Base-by-base conservation (phyloP, 2,797 vertebrate genomes). In the Lepilemur septentrionalis region DNA sequence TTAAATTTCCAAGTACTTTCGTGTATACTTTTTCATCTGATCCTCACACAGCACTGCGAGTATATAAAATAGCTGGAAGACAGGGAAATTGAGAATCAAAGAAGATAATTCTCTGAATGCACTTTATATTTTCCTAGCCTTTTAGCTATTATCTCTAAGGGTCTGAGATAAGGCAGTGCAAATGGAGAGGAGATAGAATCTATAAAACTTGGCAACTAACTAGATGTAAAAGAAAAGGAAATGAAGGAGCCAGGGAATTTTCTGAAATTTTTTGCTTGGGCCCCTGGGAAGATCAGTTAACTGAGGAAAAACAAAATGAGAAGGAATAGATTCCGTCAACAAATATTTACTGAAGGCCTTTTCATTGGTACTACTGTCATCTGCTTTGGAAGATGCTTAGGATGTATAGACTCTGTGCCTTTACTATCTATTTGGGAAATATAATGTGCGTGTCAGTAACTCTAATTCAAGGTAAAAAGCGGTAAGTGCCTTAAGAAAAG, bases 41-140 rank as follows among this genome's bases (percentile, higher is more conserved):
- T 92, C 57, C 41, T 93, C 57, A 83, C 43, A 50, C 32, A 92
- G 63, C 55, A 28, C 86, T 91, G 20, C 50, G 63, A 82, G 50
- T 87, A 48, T 75, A 72, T 91, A 89, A 92, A 94, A 65, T 28
- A 89, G 85, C 52, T 87, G 90, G 84, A 84, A 88, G 65, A 88
- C 92, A 72, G 85, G 84, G 73, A 95, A 93, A 88, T 67, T 70
- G 88, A 89, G 80, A 80, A 61, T 89, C 48, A 72, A 94, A 52
- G 79, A 96, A 75, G 88, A 81, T 73, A 69, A n/a, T 67, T 83
- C 75, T 86, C 59, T 76, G 67, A 84, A 85, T 72, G 52, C 0
- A 72, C 46, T 95, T 94, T 76, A 63, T 95, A 41, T 89, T 95
- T 84, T 52, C 52, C 43, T 93, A 59, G 75, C 50, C 79, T 94